Evolutionary conservation across 30 jellyfish, hydroid and myxozoan genomes (phyloP).

Genomic region (Hydractinia symbiolongicarpus): DNA sequence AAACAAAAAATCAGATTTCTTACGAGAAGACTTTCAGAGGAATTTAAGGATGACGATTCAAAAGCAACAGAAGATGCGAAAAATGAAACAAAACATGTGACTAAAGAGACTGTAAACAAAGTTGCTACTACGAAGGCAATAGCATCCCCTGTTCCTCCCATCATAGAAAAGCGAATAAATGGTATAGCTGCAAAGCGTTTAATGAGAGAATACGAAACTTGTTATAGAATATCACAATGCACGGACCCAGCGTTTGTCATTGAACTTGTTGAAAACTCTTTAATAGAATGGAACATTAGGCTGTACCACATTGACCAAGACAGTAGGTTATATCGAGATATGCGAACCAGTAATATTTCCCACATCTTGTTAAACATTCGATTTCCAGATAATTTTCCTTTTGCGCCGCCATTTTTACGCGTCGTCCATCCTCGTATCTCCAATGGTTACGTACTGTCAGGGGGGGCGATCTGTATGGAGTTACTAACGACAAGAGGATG

Average conservation of each 20-base stretch:
- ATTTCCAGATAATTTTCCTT: constrained; percentile 81
- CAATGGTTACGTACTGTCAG: constrained; percentile 72
- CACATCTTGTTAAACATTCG: constrained; percentile 46
- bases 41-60: too few species aligned
- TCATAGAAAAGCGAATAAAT: too few species aligned
- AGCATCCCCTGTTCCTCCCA: too few species aligned
- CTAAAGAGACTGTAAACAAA: too few species aligned
- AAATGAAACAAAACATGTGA: too few species aligned
- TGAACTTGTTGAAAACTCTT: constrained; percentile 60
- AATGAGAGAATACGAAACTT: constrained; percentile 55
- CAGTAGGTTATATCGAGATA: constrained; percentile 48
- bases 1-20: too few species aligned
- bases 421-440: constrained; percentile 70
- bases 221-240: constrained; percentile 26
- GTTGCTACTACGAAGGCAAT: too few species aligned
- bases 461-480: constrained; percentile 97
- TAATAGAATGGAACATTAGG: constrained; percentile 65
- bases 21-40: too few species aligned
- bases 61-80: too few species aligned
- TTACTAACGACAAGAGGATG: constrained; percentile 75
- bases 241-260: constrained; percentile 34
- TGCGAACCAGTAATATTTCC: constrained; percentile 34
- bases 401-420: constrained; percentile 78
- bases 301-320: constrained; percentile 57
- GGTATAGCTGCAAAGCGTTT: constrained; percentile 31